Conservation (phyloP, 1,140 invertebrate genomes). For the Aphis gossypii region DNA sequence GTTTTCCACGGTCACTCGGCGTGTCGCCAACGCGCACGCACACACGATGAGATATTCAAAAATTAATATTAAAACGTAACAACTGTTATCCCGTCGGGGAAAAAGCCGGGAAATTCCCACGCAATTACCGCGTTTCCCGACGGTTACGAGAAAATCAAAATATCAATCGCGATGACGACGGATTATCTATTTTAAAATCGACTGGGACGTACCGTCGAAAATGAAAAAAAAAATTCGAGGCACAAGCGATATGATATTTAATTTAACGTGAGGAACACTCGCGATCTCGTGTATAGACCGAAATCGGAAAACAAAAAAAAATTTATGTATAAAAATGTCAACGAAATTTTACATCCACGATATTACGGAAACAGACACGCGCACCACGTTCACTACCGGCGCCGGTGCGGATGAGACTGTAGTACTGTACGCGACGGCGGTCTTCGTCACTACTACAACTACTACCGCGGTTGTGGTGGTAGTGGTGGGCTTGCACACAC, state of each 20-base stretch:
- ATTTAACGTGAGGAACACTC: not conserved
- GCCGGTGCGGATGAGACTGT: slow-evolving; percentile 53
- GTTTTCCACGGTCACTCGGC: slow-evolving; percentile 10
- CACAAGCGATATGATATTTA: not conserved
- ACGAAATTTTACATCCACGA: not conserved
- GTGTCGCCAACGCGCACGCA: not conserved
- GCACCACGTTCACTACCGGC: not conserved
- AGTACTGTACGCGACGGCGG: not conserved
- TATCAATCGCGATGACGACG: not conserved
- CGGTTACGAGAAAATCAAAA: not conserved
- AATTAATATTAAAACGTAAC: not conserved
- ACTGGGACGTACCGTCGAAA: not conserved
- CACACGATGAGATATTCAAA: not conserved
- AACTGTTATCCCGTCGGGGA: not conserved
- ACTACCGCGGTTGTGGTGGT: not conserved
- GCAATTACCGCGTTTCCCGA: not conserved
- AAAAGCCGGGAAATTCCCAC: not conserved
- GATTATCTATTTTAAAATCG: not conserved
- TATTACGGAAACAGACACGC: not conserved
- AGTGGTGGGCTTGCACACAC: not conserved
- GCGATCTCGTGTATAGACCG: not conserved
- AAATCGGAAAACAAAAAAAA: not conserved
- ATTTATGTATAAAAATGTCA: not conserved
- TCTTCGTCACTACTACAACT: not conserved
- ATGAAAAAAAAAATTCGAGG: not conserved